Base-by-base conservation (phyloP, 2,888 invertebrate species). In the Rapana venosa region DNA sequence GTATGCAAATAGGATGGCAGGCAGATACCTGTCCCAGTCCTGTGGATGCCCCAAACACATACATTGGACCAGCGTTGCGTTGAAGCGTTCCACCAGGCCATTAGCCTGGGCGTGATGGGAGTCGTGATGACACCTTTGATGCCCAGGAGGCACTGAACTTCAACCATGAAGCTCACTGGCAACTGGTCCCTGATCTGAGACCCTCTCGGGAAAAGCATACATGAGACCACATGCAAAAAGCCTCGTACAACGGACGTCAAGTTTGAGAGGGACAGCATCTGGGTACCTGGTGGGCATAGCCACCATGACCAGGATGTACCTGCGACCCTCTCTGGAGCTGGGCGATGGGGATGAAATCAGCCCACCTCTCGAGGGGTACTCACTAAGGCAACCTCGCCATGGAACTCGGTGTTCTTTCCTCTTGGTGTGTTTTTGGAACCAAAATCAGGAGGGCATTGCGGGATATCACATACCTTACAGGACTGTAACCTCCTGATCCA, bases 261-360 rank as follows among this genome's bases (percentile, higher is more conserved):
- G 87, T 20, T 61, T 77, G 15, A 93, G 79, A 17, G 93, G 89
- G 17, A 91, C 88, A 5, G 93, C 93, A 47, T 93, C 93, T 30
- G 93, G 92, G 84, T 91, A 93, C 30, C 93, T 0, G 0, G 93
- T 93, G 20, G 92, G 92, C 85, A 91, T 92, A 81, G 93, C 92
- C 0, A 92, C 89, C 8, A 92, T 5, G 0, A 91, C 91, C 5
- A 93, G 77, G 17, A 93, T 92, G 88, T 92, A 93, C 36, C 92
- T 83, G 36, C n/a, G n/a, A n/a, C n/a, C n/a, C n/a, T n/a, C n/a
- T n/a, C n/a, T n/a, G n/a, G n/a, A n/a, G n/a, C n/a, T n/a, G n/a
- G n/a, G n/a, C n/a, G n/a, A n/a, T n/a, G n/a, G n/a, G n/a, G n/a
- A n/a, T n/a, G n/a, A n/a, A n/a, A n/a, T n/a, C n/a, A n/a, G n/a